Conservation (phyloP, 2,888 invertebrate genomes). For the Loripinus fragilis region DNA sequence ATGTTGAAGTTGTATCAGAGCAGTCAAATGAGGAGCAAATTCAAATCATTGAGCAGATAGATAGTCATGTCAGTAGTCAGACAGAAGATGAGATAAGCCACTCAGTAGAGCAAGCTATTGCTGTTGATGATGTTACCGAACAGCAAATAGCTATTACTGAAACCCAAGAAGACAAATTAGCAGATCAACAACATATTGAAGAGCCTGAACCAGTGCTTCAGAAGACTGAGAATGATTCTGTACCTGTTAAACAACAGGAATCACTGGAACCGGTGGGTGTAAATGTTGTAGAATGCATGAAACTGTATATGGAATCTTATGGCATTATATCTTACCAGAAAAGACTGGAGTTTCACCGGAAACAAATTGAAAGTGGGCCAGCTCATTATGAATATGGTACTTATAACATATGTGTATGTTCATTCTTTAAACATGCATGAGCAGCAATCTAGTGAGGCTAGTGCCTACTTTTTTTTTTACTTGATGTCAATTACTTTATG, state of each 20-base stretch:
- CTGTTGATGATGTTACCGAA: not conserved
- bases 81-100: not conserved
- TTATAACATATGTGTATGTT: too few relatives aligned
- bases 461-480: too few relatives aligned
- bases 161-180: not conserved
- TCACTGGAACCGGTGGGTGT: slow-evolving; percentile 7
- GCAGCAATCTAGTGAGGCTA: too few relatives aligned
- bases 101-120: not conserved
- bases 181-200: not conserved
- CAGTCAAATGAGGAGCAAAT: not conserved
- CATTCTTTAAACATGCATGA: too few relatives aligned
- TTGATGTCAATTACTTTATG: too few relatives aligned
- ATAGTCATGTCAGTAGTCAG: not conserved
- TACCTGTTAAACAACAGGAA: slow-evolving; percentile 6
- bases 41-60: not conserved
- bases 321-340: not conserved
- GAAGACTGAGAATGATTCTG: not conserved
- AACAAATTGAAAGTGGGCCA: not conserved
- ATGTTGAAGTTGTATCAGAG: not conserved
- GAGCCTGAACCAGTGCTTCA: not conserved
- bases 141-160: not conserved
- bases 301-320: not conserved
- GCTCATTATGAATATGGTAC: too few relatives aligned
- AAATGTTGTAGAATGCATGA: slow-evolving; percentile 7
- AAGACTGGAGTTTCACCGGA: not conserved